Conservation (phyloP, 2,797 vertebrate genomes). For the Darevskia mixta region DNA sequence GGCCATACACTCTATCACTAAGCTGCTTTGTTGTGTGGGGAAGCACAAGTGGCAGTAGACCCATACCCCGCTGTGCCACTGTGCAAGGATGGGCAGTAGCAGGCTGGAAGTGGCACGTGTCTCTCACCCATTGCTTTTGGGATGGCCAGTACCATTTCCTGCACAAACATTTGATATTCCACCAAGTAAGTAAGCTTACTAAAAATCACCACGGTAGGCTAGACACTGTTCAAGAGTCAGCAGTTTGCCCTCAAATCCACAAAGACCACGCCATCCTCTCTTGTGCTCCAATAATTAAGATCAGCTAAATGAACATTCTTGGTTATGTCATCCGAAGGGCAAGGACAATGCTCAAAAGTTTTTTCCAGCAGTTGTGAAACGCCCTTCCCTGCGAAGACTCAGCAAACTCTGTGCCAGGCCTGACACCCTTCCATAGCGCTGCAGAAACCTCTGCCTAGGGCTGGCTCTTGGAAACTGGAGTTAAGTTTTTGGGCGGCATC, state of each 20-base stretch:
- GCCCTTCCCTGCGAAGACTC: too few relatives aligned
- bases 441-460: background rate
- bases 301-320: background rate
- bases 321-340: background rate
- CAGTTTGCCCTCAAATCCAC: too few relatives aligned
- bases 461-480: background rate
- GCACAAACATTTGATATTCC: background rate
- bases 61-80: background rate
- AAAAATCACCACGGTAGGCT: background rate
- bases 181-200: background rate
- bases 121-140: background rate
- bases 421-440: background rate
- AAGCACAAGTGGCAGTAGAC: too few relatives aligned
- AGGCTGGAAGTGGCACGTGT: background rate
- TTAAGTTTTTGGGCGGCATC: background rate
- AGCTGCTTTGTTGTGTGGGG: background rate
- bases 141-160: background rate
- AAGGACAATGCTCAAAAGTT: background rate
- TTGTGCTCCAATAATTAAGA: background rate
- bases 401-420: background rate
- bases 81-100: background rate
- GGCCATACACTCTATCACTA: background rate
- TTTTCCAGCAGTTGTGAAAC: too few relatives aligned
- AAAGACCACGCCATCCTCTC: background rate
- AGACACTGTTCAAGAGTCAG: background rate